Percentiles rank a stretch among this genome's conserved stretches.
phyloP scores from a whole-genome alignment of 2,888 invertebrate species.

The Drosophila ustulata region DNA sequence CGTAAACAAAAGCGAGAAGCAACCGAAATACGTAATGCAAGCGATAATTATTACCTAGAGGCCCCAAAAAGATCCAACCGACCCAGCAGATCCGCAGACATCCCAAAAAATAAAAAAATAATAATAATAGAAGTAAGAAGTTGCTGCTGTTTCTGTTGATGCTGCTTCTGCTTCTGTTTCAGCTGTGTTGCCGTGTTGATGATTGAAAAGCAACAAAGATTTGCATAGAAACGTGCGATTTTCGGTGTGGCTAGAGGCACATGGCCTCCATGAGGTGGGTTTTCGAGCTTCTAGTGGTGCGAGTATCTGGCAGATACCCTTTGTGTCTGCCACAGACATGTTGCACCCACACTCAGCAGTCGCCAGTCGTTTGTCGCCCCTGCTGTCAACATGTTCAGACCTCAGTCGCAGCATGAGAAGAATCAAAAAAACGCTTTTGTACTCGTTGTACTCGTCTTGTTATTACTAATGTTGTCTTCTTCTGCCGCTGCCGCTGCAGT shows the following conservation, averaged over 20 bases:
- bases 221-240: constrained; percentile 80
- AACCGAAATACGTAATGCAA: constrained; percentile 76
- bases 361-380: constrained; percentile 57
- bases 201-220: constrained; percentile 76
- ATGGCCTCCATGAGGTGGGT: constrained; percentile 52
- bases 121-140: constrained; percentile 47
- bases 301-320: constrained; percentile 58
- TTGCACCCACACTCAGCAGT: constrained; percentile 57
- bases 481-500: constrained; percentile 5
- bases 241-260: constrained; percentile 58
- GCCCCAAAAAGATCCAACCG: constrained; percentile 50
- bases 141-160: constrained; percentile 1
- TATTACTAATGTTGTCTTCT: constrained; percentile 10
- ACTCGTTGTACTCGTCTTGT: constrained; percentile 19
- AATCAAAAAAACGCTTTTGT: constrained; percentile 40
- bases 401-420: constrained; percentile 69
- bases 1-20: constrained; percentile 75
- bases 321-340: constrained; percentile 46
- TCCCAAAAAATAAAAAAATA: constrained; percentile 21
- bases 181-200: constrained; percentile 49
- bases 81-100: constrained; percentile 26
- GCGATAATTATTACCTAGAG: constrained; percentile 78
- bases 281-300: constrained; percentile 34
- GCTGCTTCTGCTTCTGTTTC: constrained; percentile 6
- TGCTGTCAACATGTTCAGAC: constrained; percentile 73